These are phyloP conservation scores for Ibidorhyncha struthersii DNA, from an alignment of 2,113 vertebrate genomes.

Conservation along the genomic window DNA sequence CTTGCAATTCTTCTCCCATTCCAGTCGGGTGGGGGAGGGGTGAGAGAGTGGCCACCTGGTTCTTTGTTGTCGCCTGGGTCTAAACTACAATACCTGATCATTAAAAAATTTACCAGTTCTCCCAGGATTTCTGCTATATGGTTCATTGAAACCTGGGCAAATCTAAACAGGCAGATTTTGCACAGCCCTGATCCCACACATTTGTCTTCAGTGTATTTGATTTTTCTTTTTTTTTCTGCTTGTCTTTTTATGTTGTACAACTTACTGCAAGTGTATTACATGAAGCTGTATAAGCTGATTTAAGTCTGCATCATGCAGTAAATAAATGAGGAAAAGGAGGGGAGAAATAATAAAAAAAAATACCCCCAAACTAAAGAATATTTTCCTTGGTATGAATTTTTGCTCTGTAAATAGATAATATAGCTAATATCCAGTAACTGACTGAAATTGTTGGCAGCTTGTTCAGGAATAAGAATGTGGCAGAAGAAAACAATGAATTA, in stretches of 20 bases:
- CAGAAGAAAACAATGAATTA: background rate
- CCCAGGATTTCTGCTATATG: background rate
- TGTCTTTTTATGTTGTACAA: background rate
- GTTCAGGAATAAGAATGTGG: background rate
- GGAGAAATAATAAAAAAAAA: background rate
- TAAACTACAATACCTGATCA: background rate
- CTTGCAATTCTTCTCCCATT: background rate
- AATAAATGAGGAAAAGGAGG: background rate
- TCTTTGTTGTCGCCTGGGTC: background rate
- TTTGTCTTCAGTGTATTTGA: background rate
- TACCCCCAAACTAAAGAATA: background rate
- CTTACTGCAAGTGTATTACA: background rate
- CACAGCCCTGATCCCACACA: background rate
- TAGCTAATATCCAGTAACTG: background rate
- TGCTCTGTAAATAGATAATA: constrained; percentile 8
- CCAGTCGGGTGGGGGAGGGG: background rate
- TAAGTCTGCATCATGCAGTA: background rate
- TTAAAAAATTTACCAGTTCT: background rate
- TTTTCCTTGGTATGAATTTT: background rate
- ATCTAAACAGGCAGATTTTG: background rate
- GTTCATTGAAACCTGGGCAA: background rate
- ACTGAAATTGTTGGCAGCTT: background rate
- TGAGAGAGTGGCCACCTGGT: background rate
- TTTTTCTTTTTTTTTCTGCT: background rate
- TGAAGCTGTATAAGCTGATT: background rate